These are phyloP conservation scores for Orussus abietinus DNA, from an alignment of 1,140 invertebrate genomes.

Conservation along the genomic window DNA sequence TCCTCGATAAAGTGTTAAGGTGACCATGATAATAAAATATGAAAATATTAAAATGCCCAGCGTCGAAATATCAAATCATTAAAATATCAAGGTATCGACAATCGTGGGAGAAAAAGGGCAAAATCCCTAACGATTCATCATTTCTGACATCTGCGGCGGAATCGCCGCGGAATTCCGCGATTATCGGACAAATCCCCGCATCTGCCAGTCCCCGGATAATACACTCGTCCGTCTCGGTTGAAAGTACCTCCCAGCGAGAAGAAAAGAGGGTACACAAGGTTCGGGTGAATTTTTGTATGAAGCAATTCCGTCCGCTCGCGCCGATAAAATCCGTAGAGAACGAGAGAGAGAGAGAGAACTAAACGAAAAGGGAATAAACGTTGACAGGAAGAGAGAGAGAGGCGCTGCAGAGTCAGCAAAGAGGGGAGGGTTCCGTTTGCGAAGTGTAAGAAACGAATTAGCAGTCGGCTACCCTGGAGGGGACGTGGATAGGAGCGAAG, in stretches of 20 bases:
- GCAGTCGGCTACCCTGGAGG: conserved; percentile 21
- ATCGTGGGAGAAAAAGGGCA: too few relatives aligned
- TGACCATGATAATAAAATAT: too few relatives aligned
- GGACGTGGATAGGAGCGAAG: conserved; percentile 5
- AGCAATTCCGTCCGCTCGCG: conserved; percentile 38
- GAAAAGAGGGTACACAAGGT: conserved; percentile 16
- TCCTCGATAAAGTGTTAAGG: too few relatives aligned
- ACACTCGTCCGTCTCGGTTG: conserved; percentile 40
- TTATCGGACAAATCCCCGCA: too few relatives aligned
- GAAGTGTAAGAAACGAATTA: conserved; percentile 48
- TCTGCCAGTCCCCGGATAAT: conserved; percentile 39
- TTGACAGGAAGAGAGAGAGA: neutral
- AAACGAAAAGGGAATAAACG: too few relatives aligned
- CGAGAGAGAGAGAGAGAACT: conserved; percentile 10
- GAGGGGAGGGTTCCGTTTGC: conserved; percentile 29
- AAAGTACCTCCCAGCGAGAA: too few relatives aligned
- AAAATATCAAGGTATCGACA: too few relatives aligned
- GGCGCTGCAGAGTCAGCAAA: neutral
- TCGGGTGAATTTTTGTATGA: conserved; percentile 47
- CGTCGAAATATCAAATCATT: too few relatives aligned
- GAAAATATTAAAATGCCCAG: too few relatives aligned
- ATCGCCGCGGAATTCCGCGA: too few relatives aligned
- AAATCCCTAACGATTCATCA: too few relatives aligned
- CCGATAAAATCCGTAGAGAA: conserved; percentile 36
- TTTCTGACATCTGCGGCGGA: too few relatives aligned